Evolutionary conservation across 2,888 invertebrate species (phyloP), one percentile per base, ranked within the genome.

Genomic region (Agonopterix alstromeriana): DNA sequence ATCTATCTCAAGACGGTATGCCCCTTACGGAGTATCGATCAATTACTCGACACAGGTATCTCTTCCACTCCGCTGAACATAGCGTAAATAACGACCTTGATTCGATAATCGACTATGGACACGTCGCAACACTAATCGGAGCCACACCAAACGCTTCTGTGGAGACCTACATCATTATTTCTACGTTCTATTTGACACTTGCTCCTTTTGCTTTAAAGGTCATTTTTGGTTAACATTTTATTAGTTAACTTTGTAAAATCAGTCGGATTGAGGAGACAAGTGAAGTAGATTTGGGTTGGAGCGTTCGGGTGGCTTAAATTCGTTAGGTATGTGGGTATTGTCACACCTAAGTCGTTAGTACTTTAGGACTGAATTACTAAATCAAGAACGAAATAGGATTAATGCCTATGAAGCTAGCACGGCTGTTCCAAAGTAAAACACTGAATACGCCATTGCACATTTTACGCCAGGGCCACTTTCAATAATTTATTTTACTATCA

Each of bases 1-100:
- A 27, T 27, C 27, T 27, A 27, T 5, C 7, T 27, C 27, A 27
- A 27, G 27, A 27, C 27, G 27, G 7, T 27, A 27, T 27, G 5
- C 27, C 17, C 27, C 27, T 27, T 27, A 27, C 5, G 27, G 27
- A 7, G 7, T 27, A 27, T 27, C 27, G 27, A 27, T 27, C 27
- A 27, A 27, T 27, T 27, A 7, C 27, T 27, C 27, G 27, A 27
- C 27, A 27, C 27, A 27, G 27, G 27, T 27, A 27, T 27, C 27
- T 27, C 27, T 27, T 27, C 65, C 67, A 61, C 71, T 65, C 61
- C 62, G 65, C 45, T 52, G 70, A 61, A 63, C 63, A 61, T 59
- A 56, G 61, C 72, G 70, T 69, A 73, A 76, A 72, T 75, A 75
- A 81, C 73, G 64, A 70, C 67, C 61, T 67, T 66, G 67, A 75